Evolutionary conservation across 1,140 invertebrate genomes (phyloP).

Genomic region (Papilio glaucus): DNA sequence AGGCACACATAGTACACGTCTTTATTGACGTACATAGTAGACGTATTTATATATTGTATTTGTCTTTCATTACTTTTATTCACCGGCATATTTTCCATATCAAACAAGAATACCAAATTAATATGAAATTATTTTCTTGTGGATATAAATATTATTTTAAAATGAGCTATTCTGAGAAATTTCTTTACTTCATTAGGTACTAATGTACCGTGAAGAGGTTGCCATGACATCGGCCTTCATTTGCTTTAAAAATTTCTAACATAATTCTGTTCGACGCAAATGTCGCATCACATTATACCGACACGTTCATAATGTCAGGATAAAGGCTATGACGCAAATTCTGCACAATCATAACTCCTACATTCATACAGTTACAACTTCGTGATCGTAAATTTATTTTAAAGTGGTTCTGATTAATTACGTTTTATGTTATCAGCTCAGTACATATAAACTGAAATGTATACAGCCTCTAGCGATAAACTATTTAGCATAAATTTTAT

Average conservation of each 20-base stretch:
- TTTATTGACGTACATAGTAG: too few species aligned
- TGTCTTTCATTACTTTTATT: too few species aligned
- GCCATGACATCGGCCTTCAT: background rate
- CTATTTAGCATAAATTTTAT: too few species aligned
- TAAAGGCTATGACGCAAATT: slow-evolving; percentile 5
- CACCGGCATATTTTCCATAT: background rate
- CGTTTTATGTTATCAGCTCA: background rate
- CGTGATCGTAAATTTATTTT: background rate
- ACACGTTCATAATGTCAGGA: slow-evolving; percentile 2
- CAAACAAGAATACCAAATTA: too few species aligned
- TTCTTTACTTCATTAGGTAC: background rate
- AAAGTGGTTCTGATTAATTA: background rate
- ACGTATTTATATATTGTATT: too few species aligned
- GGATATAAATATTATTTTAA: background rate
- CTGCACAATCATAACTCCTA: background rate
- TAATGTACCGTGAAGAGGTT: slow-evolving; percentile 11
- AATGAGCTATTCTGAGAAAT: too few species aligned
- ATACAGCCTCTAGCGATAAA: too few species aligned
- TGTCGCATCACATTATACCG: background rate
- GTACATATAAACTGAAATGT: too few species aligned
- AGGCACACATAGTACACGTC: too few species aligned
- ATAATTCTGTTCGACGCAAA: slow-evolving; percentile 7
- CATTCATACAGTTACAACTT: background rate
- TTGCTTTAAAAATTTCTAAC: background rate
- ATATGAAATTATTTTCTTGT: slow-evolving; percentile 1